A percentile compares a stretch with the other conserved stretches of the same genome.
phyloP scores from a whole-genome alignment of 1,140 invertebrate species.

The Nebria ingens region DNA sequence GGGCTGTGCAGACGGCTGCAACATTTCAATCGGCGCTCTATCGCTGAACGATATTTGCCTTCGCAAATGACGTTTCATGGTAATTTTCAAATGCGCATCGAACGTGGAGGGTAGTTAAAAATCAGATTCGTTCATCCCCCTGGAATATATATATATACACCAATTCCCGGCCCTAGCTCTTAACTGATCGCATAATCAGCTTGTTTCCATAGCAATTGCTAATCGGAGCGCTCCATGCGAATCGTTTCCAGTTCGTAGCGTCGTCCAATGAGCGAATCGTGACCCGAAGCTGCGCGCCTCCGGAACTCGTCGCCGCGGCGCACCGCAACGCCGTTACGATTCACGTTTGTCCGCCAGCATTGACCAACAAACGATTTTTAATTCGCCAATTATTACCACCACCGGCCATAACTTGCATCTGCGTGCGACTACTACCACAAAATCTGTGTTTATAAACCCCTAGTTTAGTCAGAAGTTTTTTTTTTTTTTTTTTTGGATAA shows the following conservation, averaged over 20 bases:
- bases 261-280: constrained; percentile 27
- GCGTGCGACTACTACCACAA: too few species aligned
- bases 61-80: constrained; percentile 22
- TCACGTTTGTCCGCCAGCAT: neutral
- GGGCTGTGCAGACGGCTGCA: constrained; percentile 22
- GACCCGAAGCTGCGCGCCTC: constrained; percentile 20
- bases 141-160: constrained; percentile 1
- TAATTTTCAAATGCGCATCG: constrained; percentile 22
- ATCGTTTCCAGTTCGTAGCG: constrained; percentile 31
- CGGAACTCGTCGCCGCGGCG: neutral
- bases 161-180: neutral
- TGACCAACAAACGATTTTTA: constrained; percentile 11
- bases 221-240: constrained; percentile 39
- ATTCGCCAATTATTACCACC: too few species aligned
- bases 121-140: constrained; percentile 11
- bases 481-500: too few species aligned
- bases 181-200: constrained; percentile 44
- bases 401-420: too few species aligned
- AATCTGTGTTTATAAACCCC: too few species aligned
- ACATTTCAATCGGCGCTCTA: constrained; percentile 23
- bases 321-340: constrained; percentile 4
- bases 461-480: too few species aligned
- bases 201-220: constrained; percentile 51
- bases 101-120: constrained; percentile 16
- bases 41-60: constrained; percentile 20